Conservation (phyloP, 2,797 vertebrate species). For the Leptodactylus fallax region DNA sequence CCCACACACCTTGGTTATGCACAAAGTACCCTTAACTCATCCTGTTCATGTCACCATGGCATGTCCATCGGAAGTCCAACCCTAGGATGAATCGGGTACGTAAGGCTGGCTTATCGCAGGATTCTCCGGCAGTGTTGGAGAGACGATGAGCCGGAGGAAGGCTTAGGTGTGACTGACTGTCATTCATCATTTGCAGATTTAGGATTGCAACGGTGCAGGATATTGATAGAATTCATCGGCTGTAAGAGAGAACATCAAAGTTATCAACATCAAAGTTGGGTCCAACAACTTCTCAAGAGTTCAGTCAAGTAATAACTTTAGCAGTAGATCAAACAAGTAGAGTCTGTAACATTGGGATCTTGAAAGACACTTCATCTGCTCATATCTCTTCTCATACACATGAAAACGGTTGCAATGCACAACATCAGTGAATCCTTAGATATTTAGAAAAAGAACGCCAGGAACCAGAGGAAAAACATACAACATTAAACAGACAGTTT, state of each 20-base stretch:
- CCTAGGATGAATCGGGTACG: slow-evolving; percentile 69
- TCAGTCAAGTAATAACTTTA: not conserved
- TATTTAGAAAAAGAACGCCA: not conserved
- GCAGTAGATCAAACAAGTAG: slow-evolving; percentile 7
- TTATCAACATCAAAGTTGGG: slow-evolving; percentile 11
- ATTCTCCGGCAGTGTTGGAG: slow-evolving; percentile 10
- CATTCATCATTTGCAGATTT: slow-evolving; percentile 49
- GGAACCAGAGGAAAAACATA: not conserved
- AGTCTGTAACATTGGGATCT: not conserved
- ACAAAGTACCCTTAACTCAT: slow-evolving; percentile 66
- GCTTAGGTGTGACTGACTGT: slow-evolving; percentile 33
- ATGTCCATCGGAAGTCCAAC: slow-evolving; percentile 75
- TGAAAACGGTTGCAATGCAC: not conserved
- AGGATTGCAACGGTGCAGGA: slow-evolving; percentile 7
- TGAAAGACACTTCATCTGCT: not conserved
- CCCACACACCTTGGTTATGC: slow-evolving; percentile 61
- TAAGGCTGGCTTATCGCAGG: slow-evolving; percentile 35
- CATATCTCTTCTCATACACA: slow-evolving; percentile 28
- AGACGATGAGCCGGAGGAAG: slow-evolving; percentile 43
- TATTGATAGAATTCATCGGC: slow-evolving; percentile 29
- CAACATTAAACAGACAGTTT: not conserved
- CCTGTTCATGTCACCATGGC: slow-evolving; percentile 85
- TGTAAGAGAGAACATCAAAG: slow-evolving; percentile 49
- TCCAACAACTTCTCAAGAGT: not conserved
- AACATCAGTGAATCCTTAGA: slow-evolving; percentile 1